Conservation (phyloP, 2,797 vertebrate genomes). For the Halcyon chelicuti region DNA sequence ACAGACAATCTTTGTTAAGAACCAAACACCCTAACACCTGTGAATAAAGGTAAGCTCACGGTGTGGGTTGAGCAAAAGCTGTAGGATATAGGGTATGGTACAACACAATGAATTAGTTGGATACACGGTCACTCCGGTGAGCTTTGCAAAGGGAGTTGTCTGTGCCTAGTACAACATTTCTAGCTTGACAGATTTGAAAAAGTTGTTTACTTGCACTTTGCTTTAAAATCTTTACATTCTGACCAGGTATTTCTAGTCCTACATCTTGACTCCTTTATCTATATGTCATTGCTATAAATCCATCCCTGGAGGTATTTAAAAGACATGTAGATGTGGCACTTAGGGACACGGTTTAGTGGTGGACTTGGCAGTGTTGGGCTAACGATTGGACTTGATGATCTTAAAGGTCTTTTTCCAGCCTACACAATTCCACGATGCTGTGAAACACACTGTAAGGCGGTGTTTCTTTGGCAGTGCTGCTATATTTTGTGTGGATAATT, state of each 20-base stretch:
- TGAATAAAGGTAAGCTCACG: background rate
- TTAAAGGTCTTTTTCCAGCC: background rate
- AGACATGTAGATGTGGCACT: background rate
- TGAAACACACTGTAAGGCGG: background rate
- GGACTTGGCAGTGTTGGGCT: background rate
- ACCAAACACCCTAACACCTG: background rate
- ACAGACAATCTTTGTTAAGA: background rate
- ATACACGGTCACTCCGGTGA: background rate
- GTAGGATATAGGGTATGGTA: fast-evolving
- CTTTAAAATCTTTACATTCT: constrained; percentile 6
- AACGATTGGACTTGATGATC: background rate
- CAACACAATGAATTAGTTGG: fast-evolving
- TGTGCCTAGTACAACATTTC: background rate
- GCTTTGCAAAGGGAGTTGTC: background rate
- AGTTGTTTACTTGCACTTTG: background rate
- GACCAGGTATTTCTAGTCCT: background rate
- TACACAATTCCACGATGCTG: background rate
- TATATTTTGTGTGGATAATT: background rate
- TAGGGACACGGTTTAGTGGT: background rate
- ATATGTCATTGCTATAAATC: background rate
- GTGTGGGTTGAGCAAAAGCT: background rate
- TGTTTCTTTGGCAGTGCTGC: background rate
- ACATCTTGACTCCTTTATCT: background rate
- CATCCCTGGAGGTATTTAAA: background rate
- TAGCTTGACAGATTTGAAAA: background rate